Conservation (phyloP, 1,140 invertebrate genomes). For the Listronotus oregonensis region DNA sequence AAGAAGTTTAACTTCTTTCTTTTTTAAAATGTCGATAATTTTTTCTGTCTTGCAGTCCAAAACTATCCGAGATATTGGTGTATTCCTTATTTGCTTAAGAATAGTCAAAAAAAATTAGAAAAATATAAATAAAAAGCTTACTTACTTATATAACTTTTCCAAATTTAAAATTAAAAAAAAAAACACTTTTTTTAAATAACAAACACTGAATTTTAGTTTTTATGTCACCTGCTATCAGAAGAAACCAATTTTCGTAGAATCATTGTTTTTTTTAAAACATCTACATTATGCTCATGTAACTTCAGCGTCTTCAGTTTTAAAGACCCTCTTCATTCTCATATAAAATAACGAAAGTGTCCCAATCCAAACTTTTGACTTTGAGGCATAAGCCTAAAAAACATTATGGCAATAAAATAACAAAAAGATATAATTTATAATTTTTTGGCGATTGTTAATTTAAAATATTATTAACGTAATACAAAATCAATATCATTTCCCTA, state of each 20-base stretch:
- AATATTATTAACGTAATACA: no score
- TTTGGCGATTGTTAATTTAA: no score
- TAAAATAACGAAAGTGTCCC: constrained; percentile 79
- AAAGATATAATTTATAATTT: no score
- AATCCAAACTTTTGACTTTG: constrained; percentile 75
- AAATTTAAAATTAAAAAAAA: no score
- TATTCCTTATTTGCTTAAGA: constrained; percentile 77
- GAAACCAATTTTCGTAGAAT: constrained; percentile 65
- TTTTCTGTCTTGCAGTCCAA: constrained; percentile 76
- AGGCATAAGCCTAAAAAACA: constrained; percentile 53
- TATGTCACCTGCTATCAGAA: constrained; percentile 62
- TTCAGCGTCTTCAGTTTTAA: constrained; percentile 83
- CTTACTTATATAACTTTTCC: no score
- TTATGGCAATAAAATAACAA: no score
- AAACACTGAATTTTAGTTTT: no score
- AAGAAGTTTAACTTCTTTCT: constrained; percentile 81
- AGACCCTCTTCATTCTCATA: constrained; percentile 82
- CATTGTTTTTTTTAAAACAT: constrained; percentile 60
- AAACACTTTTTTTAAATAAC: no score
- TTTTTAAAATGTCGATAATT: constrained; percentile 68
- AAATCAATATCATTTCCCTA: no score
- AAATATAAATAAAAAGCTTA: no score
- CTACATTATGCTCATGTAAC: constrained; percentile 58
- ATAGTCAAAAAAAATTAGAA: constrained; percentile 64
- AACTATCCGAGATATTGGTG: constrained; percentile 74